phyloP scores from a whole-genome alignment of 2,797 vertebrate genomes.

The Thalassophryne amazonica region DNA sequence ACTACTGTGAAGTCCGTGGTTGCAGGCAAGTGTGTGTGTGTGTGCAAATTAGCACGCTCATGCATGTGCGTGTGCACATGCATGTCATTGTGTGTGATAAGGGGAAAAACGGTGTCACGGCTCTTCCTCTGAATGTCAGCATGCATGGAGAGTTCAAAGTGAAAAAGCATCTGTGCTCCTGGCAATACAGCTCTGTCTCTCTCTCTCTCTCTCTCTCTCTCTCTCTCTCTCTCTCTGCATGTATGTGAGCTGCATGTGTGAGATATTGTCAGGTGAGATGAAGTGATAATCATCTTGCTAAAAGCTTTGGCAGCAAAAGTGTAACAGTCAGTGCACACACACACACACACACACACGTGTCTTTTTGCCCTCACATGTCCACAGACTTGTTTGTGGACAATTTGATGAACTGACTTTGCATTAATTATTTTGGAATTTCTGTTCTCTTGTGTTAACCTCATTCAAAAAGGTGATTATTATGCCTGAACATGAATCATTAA shows the following conservation, averaged over 20 bases:
- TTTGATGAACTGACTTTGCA: background rate
- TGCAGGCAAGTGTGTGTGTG: background rate
- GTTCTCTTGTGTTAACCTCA: no score
- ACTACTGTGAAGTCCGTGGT: background rate
- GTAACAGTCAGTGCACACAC: background rate
- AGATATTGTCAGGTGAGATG: slow-evolving; percentile 33
- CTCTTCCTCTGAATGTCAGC: slow-evolving; percentile 57
- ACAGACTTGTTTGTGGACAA: background rate
- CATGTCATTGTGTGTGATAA: slow-evolving; percentile 25
- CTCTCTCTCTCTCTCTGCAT: background rate
- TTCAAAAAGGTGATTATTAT: no score
- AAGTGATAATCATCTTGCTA: slow-evolving; percentile 62
- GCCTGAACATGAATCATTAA: no score
- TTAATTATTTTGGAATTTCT: no score
- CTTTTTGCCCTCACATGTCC: background rate
- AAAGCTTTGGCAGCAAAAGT: slow-evolving; percentile 26
- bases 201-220: background rate
- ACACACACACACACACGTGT: slow-evolving; percentile 4
- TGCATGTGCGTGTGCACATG: background rate
- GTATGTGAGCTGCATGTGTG: background rate
- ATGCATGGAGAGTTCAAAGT: slow-evolving; percentile 63
- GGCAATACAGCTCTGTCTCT: slow-evolving; percentile 30
- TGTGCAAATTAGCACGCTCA: background rate
- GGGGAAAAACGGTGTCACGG: slow-evolving; percentile 64
- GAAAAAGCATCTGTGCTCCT: slow-evolving; percentile 63